A percentile compares a stretch with the other conserved stretches of the same genome.
Conservation (phyloP, 2,113 vertebrate genomes). For the Hepsetus odoe region DNA sequence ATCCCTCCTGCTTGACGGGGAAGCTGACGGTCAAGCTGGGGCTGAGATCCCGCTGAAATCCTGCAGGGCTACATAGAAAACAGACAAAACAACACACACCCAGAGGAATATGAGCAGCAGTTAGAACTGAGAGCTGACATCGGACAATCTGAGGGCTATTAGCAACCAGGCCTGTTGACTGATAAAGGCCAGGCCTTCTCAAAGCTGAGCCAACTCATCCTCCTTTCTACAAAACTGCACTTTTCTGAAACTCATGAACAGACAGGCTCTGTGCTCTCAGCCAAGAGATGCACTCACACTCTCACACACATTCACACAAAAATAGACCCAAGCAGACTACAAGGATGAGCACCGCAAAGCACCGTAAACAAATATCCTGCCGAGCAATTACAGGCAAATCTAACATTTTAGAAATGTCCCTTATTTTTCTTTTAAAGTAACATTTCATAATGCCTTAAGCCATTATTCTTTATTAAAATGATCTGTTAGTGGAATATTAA, state of each 20-base stretch:
- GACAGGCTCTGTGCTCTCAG: constrained; percentile 44
- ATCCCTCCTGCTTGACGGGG: constrained; percentile 91
- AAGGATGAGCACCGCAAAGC: background rate
- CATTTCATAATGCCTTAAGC: no score
- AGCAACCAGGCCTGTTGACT: constrained; percentile 61
- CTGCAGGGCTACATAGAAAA: constrained; percentile 76
- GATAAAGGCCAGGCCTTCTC: constrained; percentile 54
- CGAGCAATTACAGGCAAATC: no score
- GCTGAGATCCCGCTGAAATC: constrained; percentile 72
- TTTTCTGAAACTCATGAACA: constrained; percentile 34
- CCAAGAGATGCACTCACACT: constrained; percentile 8
- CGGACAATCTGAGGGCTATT: constrained; percentile 63
- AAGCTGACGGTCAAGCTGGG: constrained; percentile 71
- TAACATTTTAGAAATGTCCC: no score
- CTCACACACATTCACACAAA: constrained; percentile 14
- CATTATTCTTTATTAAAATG: no score
- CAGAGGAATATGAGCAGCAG: constrained; percentile 54
- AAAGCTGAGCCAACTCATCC: constrained; percentile 51
- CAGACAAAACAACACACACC: constrained; percentile 53
- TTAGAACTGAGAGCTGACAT: constrained; percentile 36
- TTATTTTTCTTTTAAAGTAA: no score
- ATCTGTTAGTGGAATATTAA: no score
- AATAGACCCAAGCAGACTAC: background rate
- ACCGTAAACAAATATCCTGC: no score
- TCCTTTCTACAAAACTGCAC: constrained; percentile 48